phyloP scores from a whole-genome alignment of 1,140 invertebrate genomes.

The Goniozus legneri region DNA sequence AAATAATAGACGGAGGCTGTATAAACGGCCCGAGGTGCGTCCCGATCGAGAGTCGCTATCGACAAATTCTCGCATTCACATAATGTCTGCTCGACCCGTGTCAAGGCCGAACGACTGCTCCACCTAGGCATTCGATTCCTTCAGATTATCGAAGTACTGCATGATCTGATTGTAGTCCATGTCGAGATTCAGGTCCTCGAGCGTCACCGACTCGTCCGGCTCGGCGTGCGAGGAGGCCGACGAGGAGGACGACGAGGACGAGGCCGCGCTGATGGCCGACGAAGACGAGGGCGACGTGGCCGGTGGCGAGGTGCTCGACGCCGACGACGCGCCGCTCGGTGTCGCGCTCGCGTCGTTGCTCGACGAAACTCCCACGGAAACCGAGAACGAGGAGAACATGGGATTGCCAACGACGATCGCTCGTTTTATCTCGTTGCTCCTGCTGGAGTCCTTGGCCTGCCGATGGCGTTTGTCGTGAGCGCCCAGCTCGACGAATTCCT shows the following conservation, averaged over 20 bases:
- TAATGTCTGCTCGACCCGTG: slow-evolving; percentile 28
- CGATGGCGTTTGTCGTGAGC: slow-evolving; percentile 23
- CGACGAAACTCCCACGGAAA: slow-evolving; percentile 29
- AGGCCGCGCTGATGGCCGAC: slow-evolving; percentile 20
- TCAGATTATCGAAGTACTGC: slow-evolving; percentile 96
- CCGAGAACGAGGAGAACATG: slow-evolving; percentile 65
- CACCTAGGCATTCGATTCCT: slow-evolving; percentile 62
- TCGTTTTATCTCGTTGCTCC: slow-evolving; percentile 65
- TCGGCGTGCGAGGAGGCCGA: slow-evolving; percentile 35
- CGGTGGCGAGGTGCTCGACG: slow-evolving; percentile 22
- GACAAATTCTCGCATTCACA: too few species aligned
- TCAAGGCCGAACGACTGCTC: slow-evolving; percentile 21
- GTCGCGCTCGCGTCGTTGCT: slow-evolving; percentile 22
- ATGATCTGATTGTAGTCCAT: slow-evolving; percentile 97
- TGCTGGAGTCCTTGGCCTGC: slow-evolving; percentile 31
- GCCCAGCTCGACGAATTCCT: slow-evolving; percentile 41
- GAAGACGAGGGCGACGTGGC: slow-evolving; percentile 25
- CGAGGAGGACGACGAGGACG: slow-evolving; percentile 35
- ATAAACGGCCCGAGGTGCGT: too few species aligned
- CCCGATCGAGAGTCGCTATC: too few species aligned
- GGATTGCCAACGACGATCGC: slow-evolving; percentile 84
- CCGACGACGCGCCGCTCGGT: background rate
- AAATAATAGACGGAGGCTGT: too few species aligned
- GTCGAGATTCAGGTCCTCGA: slow-evolving; percentile 78
- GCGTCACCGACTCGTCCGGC: slow-evolving; percentile 58